Evolutionary conservation across 2,797 vertebrate genomes (phyloP).

Genomic region (Philypnodon macrostomus): DNA sequence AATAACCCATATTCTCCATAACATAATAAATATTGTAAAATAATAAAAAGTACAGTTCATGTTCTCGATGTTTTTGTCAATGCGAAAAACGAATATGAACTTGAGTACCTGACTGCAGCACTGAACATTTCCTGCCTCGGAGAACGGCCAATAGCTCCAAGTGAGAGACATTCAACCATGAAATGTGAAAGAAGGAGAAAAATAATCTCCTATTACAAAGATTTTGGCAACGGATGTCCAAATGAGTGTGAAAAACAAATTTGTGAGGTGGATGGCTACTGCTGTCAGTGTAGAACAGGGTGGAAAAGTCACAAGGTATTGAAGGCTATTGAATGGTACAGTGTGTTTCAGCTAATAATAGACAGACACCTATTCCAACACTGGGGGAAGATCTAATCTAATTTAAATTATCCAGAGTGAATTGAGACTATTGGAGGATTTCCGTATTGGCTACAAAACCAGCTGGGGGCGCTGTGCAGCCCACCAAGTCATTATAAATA

Average conservation of each 20-base stretch:
- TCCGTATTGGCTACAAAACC: no score
- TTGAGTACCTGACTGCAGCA: constrained; percentile 9
- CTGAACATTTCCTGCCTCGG: constrained; percentile 14
- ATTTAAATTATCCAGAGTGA: background rate
- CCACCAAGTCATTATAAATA: no score
- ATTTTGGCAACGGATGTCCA: constrained; percentile 3
- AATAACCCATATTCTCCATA: no score
- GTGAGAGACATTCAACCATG: constrained; percentile 23
- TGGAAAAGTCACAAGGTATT: background rate
- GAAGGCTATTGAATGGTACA: no score
- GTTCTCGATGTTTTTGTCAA: no score
- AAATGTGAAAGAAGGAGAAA: constrained; percentile 12
- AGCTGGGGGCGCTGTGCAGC: no score
- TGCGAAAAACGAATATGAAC: no score
- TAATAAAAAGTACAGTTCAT: no score
- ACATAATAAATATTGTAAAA: no score
- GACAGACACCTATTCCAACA: background rate
- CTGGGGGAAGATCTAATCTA: background rate
- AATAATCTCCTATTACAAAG: background rate
- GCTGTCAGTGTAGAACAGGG: background rate
- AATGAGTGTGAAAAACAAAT: constrained; percentile 39
- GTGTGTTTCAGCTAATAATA: background rate
- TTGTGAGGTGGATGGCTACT: background rate
- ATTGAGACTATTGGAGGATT: no score
- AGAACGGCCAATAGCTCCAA: constrained; percentile 19